Evolutionary conservation across 2,797 vertebrate genomes (phyloP).

Genomic region (Leuciscus waleckii): DNA sequence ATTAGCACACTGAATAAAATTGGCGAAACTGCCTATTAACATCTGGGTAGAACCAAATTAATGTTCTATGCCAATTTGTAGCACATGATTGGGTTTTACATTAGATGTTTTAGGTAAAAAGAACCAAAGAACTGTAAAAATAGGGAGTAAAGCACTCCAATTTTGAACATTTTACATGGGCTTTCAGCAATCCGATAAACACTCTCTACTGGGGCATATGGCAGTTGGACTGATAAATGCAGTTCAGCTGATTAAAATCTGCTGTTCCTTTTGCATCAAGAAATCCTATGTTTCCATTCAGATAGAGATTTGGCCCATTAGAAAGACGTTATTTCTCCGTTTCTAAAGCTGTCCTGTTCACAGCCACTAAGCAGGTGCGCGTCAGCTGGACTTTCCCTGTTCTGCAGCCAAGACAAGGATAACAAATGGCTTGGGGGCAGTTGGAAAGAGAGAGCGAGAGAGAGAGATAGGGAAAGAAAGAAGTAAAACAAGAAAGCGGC

Average conservation of each 20-base stretch:
- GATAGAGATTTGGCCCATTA: slow-evolving; percentile 25
- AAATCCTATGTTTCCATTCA: slow-evolving; percentile 48
- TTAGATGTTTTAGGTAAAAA: slow-evolving; percentile 2
- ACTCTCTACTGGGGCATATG: background rate
- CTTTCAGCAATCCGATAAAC: background rate
- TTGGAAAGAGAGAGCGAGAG: slow-evolving; percentile 25
- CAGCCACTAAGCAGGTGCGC: slow-evolving; percentile 63
- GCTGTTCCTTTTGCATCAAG: slow-evolving; percentile 37
- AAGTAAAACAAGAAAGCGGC: slow-evolving; percentile 44
- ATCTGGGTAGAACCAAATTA: slow-evolving; percentile 45
- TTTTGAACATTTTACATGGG: slow-evolving; percentile 2
- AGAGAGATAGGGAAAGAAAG: slow-evolving; percentile 12
- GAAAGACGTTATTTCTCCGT: slow-evolving; percentile 43
- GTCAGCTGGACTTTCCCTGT: slow-evolving; percentile 62
- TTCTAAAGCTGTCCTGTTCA: slow-evolving; percentile 62
- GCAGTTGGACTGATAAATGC: slow-evolving; percentile 26
- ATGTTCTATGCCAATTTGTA: slow-evolving; percentile 8
- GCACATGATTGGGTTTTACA: slow-evolving; percentile 17
- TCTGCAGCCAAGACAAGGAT: slow-evolving; percentile 58
- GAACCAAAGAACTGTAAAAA: background rate
- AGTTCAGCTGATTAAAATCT: slow-evolving; percentile 37
- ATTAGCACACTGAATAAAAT: slow-evolving; percentile 34
- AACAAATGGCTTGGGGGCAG: slow-evolving; percentile 56
- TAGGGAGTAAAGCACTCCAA: background rate
- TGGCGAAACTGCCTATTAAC: slow-evolving; percentile 53